A percentile compares a stretch with the other conserved stretches of the same genome.
Evolutionary conservation across 2,888 invertebrate genomes (phyloP).

Genomic region (Drosophila mimica): DNA sequence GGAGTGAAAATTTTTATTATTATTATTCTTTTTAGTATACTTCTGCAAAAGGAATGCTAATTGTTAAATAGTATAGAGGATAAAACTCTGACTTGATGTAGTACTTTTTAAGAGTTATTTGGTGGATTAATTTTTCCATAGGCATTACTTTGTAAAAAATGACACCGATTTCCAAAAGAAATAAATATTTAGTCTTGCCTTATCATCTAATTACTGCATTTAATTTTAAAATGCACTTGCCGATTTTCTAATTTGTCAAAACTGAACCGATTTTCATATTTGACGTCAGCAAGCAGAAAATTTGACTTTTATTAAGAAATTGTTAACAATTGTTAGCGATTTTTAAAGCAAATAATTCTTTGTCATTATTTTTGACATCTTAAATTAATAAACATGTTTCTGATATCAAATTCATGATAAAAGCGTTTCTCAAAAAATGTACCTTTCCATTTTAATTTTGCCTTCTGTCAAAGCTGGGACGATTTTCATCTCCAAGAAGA

Average conservation of each 20-base stretch:
- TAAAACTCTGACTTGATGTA: background rate
- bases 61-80: background rate
- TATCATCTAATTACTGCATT: background rate
- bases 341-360: background rate
- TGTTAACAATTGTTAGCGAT: background rate
- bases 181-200: background rate
- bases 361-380: background rate
- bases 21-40: background rate
- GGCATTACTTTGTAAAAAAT: background rate
- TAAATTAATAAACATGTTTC: background rate
- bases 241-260: background rate
- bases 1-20: background rate
- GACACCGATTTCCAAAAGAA: background rate
- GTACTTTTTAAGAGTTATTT: background rate
- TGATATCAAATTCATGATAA: background rate
- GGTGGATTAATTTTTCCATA: too few relatives aligned
- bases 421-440: background rate
- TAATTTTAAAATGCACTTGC: background rate
- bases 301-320: background rate
- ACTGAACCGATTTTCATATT: background rate
- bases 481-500: background rate
- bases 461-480: too few relatives aligned
- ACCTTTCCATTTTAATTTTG: background rate
- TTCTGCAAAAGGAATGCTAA: background rate
- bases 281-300: background rate